Evolutionary conservation across 1,140 invertebrate genomes (phyloP).

Genomic region (Zeugodacus cucurbitae): DNA sequence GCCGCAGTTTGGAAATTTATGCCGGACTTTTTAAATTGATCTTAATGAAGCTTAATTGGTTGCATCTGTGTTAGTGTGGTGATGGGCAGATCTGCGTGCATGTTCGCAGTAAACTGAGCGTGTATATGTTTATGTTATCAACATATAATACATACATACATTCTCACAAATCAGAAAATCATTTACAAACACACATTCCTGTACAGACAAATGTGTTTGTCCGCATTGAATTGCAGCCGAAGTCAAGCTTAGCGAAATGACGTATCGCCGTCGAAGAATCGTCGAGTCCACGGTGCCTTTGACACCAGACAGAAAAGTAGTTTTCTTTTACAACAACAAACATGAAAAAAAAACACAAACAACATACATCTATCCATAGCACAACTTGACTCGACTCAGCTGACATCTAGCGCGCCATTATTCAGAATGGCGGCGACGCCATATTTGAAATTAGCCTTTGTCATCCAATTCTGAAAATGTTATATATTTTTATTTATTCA

Average conservation of each 20-base stretch:
- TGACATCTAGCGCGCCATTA: background rate
- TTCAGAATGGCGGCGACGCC: background rate
- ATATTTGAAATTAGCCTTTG: constrained; percentile 26
- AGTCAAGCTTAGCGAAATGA: background rate
- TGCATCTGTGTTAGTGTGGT: constrained; percentile 55
- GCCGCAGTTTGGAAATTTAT: constrained; percentile 48
- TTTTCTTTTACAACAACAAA: background rate
- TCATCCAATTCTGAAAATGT: background rate
- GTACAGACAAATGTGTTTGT: background rate
- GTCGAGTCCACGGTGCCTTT: background rate
- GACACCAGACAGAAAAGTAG: background rate
- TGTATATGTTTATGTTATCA: background rate
- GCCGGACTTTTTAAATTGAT: constrained; percentile 66
- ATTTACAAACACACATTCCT: background rate
- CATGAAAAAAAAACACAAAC: background rate
- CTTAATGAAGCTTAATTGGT: constrained; percentile 67
- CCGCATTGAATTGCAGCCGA: background rate
- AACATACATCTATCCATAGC: background rate
- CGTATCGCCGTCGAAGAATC: background rate
- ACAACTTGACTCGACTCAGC: background rate
- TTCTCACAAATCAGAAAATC: background rate
- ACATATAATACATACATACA: background rate
- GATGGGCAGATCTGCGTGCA: background rate
- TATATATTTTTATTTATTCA: background rate
- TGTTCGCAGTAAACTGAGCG: background rate